phyloP scores from a whole-genome alignment of 1,140 invertebrate species.

The Hylyphantes graminicola region DNA sequence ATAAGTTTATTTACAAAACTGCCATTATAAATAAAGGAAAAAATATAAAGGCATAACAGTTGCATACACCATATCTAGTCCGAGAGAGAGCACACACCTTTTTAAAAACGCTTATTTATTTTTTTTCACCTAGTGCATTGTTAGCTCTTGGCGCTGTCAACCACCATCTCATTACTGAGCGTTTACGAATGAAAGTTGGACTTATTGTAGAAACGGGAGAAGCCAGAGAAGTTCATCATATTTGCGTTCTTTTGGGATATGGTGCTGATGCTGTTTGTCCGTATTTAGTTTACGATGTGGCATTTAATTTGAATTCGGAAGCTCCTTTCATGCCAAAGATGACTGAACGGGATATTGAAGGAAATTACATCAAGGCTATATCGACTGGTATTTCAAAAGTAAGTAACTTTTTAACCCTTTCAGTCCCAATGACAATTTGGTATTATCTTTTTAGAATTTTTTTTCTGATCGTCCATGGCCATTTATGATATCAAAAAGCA shows the following conservation, averaged over 20 bases:
- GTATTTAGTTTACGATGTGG: slow-evolving; percentile 95
- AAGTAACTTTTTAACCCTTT: not conserved
- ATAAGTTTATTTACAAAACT: too few species aligned
- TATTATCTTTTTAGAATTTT: too few species aligned
- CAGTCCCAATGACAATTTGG: too few species aligned
- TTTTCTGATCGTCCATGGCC: too few species aligned
- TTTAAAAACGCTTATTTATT: too few species aligned
- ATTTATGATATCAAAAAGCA: too few species aligned
- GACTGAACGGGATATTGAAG: slow-evolving; percentile 84
- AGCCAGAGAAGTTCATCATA: slow-evolving; percentile 95
- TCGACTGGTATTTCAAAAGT: slow-evolving; percentile 84
- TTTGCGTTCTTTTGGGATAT: slow-evolving; percentile 95
- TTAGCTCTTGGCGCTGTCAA: slow-evolving; percentile 93
- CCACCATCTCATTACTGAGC: slow-evolving; percentile 93
- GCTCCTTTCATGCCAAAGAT: slow-evolving; percentile 78
- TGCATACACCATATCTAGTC: too few species aligned
- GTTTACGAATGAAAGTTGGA: slow-evolving; percentile 95
- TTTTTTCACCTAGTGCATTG: slow-evolving; percentile 75
- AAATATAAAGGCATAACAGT: too few species aligned
- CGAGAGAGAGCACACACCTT: too few species aligned
- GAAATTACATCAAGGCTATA: slow-evolving; percentile 78
- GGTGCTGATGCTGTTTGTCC: slow-evolving; percentile 98
- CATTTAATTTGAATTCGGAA: slow-evolving; percentile 82
- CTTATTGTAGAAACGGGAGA: slow-evolving; percentile 95
- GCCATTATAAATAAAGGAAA: too few species aligned